Percentiles rank a stretch among this genome's conserved stretches.
Conservation (phyloP, 2,113 vertebrate species). For the Octodon degus region DNA sequence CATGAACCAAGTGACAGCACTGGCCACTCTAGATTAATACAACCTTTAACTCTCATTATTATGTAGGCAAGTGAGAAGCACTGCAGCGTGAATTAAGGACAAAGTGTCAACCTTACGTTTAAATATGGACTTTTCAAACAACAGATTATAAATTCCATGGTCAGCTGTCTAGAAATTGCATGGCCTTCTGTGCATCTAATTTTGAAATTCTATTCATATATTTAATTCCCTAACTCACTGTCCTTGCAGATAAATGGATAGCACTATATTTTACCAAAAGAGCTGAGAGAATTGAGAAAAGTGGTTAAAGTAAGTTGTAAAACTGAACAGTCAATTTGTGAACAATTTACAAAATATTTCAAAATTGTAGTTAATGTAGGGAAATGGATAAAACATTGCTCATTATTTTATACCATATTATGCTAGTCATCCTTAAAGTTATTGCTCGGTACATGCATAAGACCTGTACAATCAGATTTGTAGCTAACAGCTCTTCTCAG, state of each 20-base stretch:
- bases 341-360: conserved; percentile 1
- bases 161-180: conserved; percentile 75
- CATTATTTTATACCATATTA: background rate
- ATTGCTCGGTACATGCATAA: background rate
- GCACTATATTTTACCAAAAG: background rate
- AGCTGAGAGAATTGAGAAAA: conserved; percentile 4
- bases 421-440: background rate
- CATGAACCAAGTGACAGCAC: background rate
- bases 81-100: conserved; percentile 21
- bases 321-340: background rate
- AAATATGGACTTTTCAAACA: conserved; percentile 82
- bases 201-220: conserved; percentile 51
- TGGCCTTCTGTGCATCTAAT: background rate
- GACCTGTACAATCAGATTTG: background rate
- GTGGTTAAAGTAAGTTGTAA: background rate
- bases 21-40: background rate
- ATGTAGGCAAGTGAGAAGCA: conserved; percentile 50
- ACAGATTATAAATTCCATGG: conserved; percentile 80
- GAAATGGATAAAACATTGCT: background rate
- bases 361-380: background rate
- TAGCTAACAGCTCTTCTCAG: conserved; percentile 10
- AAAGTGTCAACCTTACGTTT: conserved; percentile 67
- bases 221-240: conserved; percentile 58
- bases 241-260: background rate
- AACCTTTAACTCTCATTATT: background rate